Evolutionary conservation across 2,113 vertebrate genomes (phyloP).

Genomic region (Anoplopoma fimbria): DNA sequence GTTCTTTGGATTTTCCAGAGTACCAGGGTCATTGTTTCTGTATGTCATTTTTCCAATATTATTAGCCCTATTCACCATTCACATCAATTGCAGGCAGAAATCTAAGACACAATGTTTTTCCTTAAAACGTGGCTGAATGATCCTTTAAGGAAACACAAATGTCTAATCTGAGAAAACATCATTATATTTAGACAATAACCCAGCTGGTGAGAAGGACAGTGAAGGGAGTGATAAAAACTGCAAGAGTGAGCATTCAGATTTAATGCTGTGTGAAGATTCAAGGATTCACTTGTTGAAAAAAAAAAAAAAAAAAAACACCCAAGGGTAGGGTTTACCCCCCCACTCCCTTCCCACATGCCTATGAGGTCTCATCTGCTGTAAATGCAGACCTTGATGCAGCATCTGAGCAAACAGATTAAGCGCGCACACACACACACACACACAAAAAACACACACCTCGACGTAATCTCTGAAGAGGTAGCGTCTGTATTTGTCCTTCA

Average conservation of each 20-base stretch:
- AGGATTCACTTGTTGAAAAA: background rate
- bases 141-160: background rate
- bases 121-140: background rate
- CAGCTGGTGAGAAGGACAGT: background rate
- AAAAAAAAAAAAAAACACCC: background rate
- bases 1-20: background rate
- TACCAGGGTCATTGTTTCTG: background rate
- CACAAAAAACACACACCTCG: conserved; percentile 85
- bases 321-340: background rate
- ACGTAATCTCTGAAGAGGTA: conserved; percentile 99
- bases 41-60: background rate
- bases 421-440: conserved; percentile 61
- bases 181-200: background rate
- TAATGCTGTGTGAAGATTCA: background rate
- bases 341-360: conserved; percentile 4
- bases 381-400: background rate
- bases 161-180: background rate
- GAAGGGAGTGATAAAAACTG: background rate
- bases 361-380: background rate
- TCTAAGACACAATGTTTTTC: background rate
- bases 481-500: conserved; percentile 99
- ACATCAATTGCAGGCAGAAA: background rate
- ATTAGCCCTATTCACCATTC: background rate
- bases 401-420: conserved; percentile 15
- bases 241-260: background rate